Conservation (phyloP, 2,888 invertebrate species). For the Andrena chrysosceles region DNA sequence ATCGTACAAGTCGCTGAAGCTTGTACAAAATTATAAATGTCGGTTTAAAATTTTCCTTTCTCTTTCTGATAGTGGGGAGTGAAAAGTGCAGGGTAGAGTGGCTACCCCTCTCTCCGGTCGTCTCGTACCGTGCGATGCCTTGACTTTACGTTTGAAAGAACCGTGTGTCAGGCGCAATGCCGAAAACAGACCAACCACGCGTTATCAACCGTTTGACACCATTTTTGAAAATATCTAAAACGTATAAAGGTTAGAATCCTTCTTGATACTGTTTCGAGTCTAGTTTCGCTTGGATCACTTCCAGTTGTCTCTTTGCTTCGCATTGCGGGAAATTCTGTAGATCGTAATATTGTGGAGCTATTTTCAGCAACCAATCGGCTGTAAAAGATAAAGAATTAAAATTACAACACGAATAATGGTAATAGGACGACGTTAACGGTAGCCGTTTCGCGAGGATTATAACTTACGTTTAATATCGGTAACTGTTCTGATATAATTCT, state of each 20-base stretch:
- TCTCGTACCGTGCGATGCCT: slow-evolving; percentile 45
- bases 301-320: slow-evolving; percentile 97
- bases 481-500: slow-evolving; percentile 99
- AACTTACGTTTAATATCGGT: slow-evolving; percentile 99
- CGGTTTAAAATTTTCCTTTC: slow-evolving; percentile 58
- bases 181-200: slow-evolving; percentile 51
- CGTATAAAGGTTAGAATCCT: slow-evolving; percentile 89
- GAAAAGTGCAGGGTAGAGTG: slow-evolving; percentile 49
- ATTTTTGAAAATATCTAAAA: slow-evolving; percentile 74
- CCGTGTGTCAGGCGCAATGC: slow-evolving; percentile 32
- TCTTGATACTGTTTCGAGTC: slow-evolving; percentile 95
- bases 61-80: slow-evolving; percentile 40
- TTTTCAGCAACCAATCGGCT: slow-evolving; percentile 97
- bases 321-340: slow-evolving; percentile 99
- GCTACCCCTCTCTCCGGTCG: slow-evolving; percentile 33
- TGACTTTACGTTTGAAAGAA: slow-evolving; percentile 50
- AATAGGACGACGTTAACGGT: too few species aligned
- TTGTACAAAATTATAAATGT: slow-evolving; percentile 66
- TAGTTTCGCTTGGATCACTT: slow-evolving; percentile 93
- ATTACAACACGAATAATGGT: not conserved
- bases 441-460: not conserved
- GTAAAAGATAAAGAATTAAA: slow-evolving; percentile 63
- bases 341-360: slow-evolving; percentile 99
- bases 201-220: slow-evolving; percentile 60
- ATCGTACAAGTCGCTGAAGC: slow-evolving; percentile 53